Percentiles rank a stretch among this genome's conserved stretches.
Conservation (phyloP, 2,888 invertebrate species). For the Gastracanthus pulcherrimus region DNA sequence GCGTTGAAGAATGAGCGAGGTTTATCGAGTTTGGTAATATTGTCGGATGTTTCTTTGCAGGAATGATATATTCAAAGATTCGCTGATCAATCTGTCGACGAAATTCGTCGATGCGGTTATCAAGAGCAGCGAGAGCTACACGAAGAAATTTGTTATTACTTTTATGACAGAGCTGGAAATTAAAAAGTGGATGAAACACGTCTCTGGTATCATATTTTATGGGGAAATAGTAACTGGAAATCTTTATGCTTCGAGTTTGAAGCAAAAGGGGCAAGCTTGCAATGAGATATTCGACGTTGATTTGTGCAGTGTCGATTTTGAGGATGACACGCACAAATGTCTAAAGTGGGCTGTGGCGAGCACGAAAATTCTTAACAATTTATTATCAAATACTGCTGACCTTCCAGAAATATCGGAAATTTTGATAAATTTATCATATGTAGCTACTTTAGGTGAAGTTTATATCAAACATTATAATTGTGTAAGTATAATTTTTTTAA, state of each 20-base stretch:
- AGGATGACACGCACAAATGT: constrained; percentile 68
- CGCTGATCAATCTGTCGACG: constrained; percentile 64
- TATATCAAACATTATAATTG: constrained; percentile 76
- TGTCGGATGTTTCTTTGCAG: constrained; percentile 17
- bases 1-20: not conserved
- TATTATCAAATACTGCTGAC: constrained; percentile 59
- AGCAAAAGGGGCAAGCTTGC: constrained; percentile 62
- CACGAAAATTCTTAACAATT: constrained; percentile 67
- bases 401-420: constrained; percentile 69
- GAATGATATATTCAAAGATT: constrained; percentile 51
- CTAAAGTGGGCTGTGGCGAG: constrained; percentile 72
- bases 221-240: constrained; percentile 72
- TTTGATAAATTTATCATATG: constrained; percentile 73
- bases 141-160: constrained; percentile 59
- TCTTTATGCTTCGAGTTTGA: constrained; percentile 65
- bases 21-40: not conserved
- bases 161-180: constrained; percentile 68
- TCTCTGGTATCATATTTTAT: constrained; percentile 68
- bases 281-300: constrained; percentile 62
- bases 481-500: constrained; percentile 65
- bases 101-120: constrained; percentile 67
- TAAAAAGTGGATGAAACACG: constrained; percentile 67
- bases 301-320: constrained; percentile 61
- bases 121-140: constrained; percentile 48
- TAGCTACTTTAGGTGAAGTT: constrained; percentile 71